These are phyloP conservation scores for Myotis myotis DNA, from an alignment of 2,797 vertebrate species.

Conservation along the genomic window DNA sequence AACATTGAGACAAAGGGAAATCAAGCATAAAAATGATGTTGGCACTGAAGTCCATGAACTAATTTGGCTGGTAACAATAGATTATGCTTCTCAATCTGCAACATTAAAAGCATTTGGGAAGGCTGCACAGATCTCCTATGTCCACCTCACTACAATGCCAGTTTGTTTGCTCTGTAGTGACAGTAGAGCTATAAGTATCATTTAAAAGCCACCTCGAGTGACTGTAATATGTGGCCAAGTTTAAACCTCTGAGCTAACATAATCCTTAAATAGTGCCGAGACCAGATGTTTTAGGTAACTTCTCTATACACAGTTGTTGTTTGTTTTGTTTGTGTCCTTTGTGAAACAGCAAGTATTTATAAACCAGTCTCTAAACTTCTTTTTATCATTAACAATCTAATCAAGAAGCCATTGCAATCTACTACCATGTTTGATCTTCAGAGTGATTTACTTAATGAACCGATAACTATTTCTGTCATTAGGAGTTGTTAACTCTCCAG, in stretches of 20 bases:
- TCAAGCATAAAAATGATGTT: not conserved
- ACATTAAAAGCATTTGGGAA: not conserved
- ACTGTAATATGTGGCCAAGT: not conserved
- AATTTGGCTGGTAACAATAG: not conserved
- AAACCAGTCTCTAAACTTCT: not conserved
- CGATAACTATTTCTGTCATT: conserved; percentile 50
- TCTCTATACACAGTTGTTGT: not conserved
- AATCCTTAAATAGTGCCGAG: not conserved
- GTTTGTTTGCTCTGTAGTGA: not conserved
- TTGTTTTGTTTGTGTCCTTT: not conserved
- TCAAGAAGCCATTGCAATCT: not conserved
- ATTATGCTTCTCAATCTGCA: not conserved
- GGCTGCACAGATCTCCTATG: not conserved
- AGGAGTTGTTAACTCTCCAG: conserved; percentile 34
- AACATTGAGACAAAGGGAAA: not conserved
- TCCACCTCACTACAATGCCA: not conserved
- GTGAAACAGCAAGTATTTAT: not conserved
- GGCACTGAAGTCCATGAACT: not conserved
- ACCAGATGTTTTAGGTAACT: not conserved
- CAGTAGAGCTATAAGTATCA: not conserved
- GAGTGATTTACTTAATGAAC: conserved; percentile 66
- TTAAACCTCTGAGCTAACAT: not conserved
- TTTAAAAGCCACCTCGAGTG: not conserved
- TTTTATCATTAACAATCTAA: not conserved
- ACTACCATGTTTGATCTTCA: not conserved